phyloP scores from a whole-genome alignment of 2,888 invertebrate species.

The Deilephila porcellus region DNA sequence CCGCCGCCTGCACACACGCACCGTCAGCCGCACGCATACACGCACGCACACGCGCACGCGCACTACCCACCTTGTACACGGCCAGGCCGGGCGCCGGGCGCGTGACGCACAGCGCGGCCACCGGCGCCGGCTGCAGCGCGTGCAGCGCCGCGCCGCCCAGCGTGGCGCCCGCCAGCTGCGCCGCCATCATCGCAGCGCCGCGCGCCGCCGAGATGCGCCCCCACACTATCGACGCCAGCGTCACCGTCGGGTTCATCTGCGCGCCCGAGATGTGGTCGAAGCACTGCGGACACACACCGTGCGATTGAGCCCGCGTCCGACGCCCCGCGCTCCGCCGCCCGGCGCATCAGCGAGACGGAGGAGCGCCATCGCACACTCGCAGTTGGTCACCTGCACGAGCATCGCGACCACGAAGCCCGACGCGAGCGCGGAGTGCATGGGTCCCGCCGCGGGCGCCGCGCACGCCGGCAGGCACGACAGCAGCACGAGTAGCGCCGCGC shows the following conservation, averaged over 20 bases:
- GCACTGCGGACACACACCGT: slow-evolving; percentile 69
- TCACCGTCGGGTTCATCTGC: slow-evolving; percentile 90
- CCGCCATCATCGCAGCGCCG: slow-evolving; percentile 84
- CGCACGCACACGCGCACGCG: background rate
- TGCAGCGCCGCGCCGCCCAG: slow-evolving; percentile 85
- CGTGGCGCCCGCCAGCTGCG: slow-evolving; percentile 87
- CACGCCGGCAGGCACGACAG: slow-evolving; percentile 87
- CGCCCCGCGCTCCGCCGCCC: background rate
- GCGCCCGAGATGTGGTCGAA: slow-evolving; percentile 91
- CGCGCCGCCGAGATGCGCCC: slow-evolving; percentile 80
- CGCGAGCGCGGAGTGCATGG: slow-evolving; percentile 77
- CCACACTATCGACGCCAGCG: slow-evolving; percentile 86
- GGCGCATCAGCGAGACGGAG: background rate
- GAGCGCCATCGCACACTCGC: background rate
- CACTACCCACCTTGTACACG: slow-evolving; percentile 50
- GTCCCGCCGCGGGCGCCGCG: slow-evolving; percentile 53
- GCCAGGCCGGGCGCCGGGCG: slow-evolving; percentile 74
- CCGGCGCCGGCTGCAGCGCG: slow-evolving; percentile 63
- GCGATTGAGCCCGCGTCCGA: too few relatives aligned
- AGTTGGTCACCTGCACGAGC: slow-evolving; percentile 84
- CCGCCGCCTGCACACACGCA: slow-evolving; percentile 73
- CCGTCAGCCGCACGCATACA: background rate
- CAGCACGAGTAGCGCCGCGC: slow-evolving; percentile 88
- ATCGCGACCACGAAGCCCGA: slow-evolving; percentile 88
- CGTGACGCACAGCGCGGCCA: slow-evolving; percentile 51